Conservation (phyloP, 2,113 vertebrate species). For the Hystrix cristata region DNA sequence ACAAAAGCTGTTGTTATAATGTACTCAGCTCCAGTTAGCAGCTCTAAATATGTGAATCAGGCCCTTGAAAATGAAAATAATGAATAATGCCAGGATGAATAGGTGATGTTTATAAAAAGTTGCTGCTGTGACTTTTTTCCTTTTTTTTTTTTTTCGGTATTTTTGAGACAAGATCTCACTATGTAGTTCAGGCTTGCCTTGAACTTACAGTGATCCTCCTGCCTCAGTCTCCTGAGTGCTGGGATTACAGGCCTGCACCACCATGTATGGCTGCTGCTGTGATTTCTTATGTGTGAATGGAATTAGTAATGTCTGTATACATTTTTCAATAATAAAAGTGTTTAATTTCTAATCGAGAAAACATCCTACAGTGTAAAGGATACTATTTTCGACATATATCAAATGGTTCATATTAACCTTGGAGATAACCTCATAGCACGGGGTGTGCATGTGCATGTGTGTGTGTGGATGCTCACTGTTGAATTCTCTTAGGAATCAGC, state of each 20-base stretch:
- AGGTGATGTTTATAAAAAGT: background rate
- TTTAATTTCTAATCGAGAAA: background rate
- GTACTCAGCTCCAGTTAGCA: background rate
- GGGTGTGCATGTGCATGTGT: background rate
- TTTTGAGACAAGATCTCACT: too few relatives aligned
- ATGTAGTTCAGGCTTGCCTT: too few relatives aligned
- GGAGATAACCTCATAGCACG: background rate
- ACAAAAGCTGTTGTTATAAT: background rate
- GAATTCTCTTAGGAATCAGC: background rate
- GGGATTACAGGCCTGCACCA: too few relatives aligned
- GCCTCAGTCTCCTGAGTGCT: too few relatives aligned
- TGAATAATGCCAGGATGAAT: background rate
- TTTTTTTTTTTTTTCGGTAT: too few relatives aligned
- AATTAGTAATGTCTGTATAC: background rate
- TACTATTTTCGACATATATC: background rate
- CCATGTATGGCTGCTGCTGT: background rate
- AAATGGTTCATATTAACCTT: constrained; percentile 22
- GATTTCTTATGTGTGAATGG: background rate
- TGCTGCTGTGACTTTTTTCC: background rate
- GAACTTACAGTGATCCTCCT: too few relatives aligned
- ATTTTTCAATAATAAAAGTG: background rate
- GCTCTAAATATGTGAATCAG: background rate
- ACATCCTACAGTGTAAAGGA: background rate
- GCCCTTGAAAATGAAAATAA: background rate
- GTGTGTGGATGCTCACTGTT: background rate